A percentile compares a stretch with the other conserved stretches of the same genome.
Evolutionary conservation across 2,113 vertebrate species (phyloP).

Genomic region (Cryptomyrus ogoouensis): DNA sequence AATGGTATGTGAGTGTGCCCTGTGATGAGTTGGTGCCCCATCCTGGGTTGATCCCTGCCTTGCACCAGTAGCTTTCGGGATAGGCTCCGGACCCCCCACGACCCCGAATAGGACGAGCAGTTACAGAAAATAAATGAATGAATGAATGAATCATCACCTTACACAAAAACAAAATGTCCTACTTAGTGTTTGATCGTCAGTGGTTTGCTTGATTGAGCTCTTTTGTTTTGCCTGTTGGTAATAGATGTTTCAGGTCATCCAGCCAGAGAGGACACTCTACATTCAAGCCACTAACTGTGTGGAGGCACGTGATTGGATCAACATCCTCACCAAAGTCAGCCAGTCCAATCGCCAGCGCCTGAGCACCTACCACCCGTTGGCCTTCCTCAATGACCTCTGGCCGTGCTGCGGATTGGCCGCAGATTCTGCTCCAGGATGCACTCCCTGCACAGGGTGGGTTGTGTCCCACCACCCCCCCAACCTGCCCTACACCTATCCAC

Average conservation of each 20-base stretch:
- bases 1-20: neutral
- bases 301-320: slow-evolving; percentile 94
- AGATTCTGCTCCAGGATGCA: slow-evolving; percentile 79
- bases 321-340: slow-evolving; percentile 96
- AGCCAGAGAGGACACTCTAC: slow-evolving; percentile 89
- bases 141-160: neutral
- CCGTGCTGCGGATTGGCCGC: slow-evolving; percentile 85
- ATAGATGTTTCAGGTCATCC: slow-evolving; percentile 98
- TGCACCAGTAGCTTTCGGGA: neutral
- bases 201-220: neutral
- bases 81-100: neutral
- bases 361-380: slow-evolving; percentile 89
- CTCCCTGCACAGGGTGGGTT: slow-evolving; percentile 87
- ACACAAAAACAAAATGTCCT: neutral
- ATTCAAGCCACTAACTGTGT: slow-evolving; percentile 98
- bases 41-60: neutral
- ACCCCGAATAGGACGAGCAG: neutral
- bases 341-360: slow-evolving; percentile 94
- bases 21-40: neutral
- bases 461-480: neutral
- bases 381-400: slow-evolving; percentile 95
- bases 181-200: neutral
- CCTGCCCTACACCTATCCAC: neutral
- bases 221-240: slow-evolving; percentile 3
- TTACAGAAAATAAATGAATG: neutral